Base-by-base conservation (phyloP, 2,113 vertebrate species). In the Thalassarche chlororhynchos region DNA sequence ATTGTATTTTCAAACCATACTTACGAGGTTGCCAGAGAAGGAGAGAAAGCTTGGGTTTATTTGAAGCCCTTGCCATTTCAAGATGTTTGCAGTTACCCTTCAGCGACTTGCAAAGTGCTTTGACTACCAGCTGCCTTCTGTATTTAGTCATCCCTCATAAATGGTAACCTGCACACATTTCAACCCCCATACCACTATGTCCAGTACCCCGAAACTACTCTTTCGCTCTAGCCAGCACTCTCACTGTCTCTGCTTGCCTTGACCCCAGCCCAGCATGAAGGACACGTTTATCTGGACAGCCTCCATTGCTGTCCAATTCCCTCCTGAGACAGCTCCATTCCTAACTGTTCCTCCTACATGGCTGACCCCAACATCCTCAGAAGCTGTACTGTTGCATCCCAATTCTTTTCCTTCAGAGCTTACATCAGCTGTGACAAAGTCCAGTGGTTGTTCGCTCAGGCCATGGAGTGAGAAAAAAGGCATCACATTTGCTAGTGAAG, bases 261-360 rank as follows among this genome's bases (percentile, higher is more conserved):
- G 32, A 47, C 31, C 12, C 34, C 49, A 36, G 57, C 34, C 23
- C 51, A 72, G 36, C 5, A n/a, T 3, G 12, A 69, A 60, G 8
- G 42, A 29, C 12, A 46, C 0, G 0, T 65, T 54, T 65, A 32
- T 25, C 28, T 68, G 25, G 32, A 66, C 6, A 78, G 51, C 28
- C 20, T 79, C 26, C 1, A 0, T 0, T 84, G 28, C 8, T 65
- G 24, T 10, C 34, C 1, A 0, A 7, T 52, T 85, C 28, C 15
- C 17, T 65, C 17, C 38, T 9, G 6, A 77, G 34, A 64, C 12
- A 66, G 36, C 24, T 79, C 51, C 31, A 14, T 36, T 88, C 61
- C 11, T 76, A 60, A 58, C 34, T 52, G 29, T 7, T 88, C 28
- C 23, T 92, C 16, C 38, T 65, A 17, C 2, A 1, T 14, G 15